phyloP scores from a whole-genome alignment of 1,140 invertebrate genomes.

The Drosophila nannoptera region DNA sequence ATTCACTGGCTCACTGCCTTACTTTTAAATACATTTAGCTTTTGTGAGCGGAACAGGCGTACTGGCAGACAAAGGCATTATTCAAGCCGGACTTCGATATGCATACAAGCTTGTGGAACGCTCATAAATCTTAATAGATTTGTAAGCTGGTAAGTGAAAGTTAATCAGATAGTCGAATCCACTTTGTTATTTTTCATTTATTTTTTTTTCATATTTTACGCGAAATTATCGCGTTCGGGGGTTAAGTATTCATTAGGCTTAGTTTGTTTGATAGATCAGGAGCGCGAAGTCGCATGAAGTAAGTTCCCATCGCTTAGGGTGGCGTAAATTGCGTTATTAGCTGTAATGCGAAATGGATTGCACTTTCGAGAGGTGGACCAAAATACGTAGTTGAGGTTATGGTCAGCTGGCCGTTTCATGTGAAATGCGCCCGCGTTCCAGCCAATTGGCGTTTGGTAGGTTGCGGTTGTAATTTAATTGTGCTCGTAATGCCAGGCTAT shows the following conservation, averaged over 20 bases:
- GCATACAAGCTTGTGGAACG: constrained; percentile 29
- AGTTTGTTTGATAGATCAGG: constrained; percentile 45
- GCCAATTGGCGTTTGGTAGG: constrained; percentile 41
- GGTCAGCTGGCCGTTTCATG: constrained; percentile 36
- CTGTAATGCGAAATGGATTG: constrained; percentile 31
- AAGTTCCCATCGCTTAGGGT: neutral
- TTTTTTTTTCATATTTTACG: constrained; percentile 1
- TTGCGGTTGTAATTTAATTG: constrained; percentile 48
- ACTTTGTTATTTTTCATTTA: constrained; percentile 11
- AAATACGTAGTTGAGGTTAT: constrained; percentile 32
- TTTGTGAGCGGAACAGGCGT: constrained; percentile 21
- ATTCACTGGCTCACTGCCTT: constrained; percentile 25
- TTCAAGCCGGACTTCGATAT: constrained; percentile 29
- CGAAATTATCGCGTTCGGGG: constrained; percentile 42
- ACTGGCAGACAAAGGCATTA: constrained; percentile 13
- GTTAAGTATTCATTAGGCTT: constrained; percentile 47
- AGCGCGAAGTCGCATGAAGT: neutral
- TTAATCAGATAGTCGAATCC: constrained; percentile 49
- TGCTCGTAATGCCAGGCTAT: constrained; percentile 41
- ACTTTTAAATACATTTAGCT: constrained; percentile 34
- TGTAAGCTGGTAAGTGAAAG: constrained; percentile 55
- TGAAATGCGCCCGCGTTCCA: constrained; percentile 42
- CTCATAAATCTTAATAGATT: constrained; percentile 56
- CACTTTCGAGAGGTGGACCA: constrained; percentile 12
- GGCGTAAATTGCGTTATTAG: constrained; percentile 28